Conservation (phyloP, 2,797 vertebrate species). For the Semaprochilodus insignis region DNA sequence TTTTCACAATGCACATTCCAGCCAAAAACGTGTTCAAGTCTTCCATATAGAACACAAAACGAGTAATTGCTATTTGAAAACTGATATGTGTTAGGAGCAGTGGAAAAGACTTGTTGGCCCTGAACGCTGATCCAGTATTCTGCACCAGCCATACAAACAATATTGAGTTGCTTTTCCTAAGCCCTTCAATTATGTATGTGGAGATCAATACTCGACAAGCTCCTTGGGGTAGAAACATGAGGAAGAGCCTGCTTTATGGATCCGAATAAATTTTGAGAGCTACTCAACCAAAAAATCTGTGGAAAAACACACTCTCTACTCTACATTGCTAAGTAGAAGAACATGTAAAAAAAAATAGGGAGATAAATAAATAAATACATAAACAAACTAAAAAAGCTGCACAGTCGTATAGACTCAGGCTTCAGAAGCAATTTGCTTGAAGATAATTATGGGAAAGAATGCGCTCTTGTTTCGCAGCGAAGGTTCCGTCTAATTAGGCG, state of each 20-base stretch:
- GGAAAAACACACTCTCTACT: conserved; percentile 47
- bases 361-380: conserved; percentile 8
- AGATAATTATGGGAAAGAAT: conserved; percentile 69
- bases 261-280: conserved; percentile 77
- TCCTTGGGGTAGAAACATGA: conserved; percentile 68
- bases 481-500: conserved; percentile 72
- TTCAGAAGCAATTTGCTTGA: conserved; percentile 52
- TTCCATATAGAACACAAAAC: conserved; percentile 21
- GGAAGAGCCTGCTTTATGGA: conserved; percentile 77
- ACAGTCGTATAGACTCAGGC: conserved; percentile 32
- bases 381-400: background rate
- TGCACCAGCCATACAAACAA: conserved; percentile 50
- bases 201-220: conserved; percentile 77
- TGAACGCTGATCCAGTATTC: conserved; percentile 50
- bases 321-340: conserved; percentile 30
- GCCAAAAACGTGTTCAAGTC: conserved; percentile 31
- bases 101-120: conserved; percentile 43
- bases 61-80: conserved; percentile 47
- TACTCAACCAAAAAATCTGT: conserved; percentile 72
- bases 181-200: conserved; percentile 81
- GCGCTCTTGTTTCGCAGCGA: conserved; percentile 48
- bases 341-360: conserved; percentile 43
- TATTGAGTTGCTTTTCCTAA: conserved; percentile 70
- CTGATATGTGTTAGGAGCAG: conserved; percentile 45
- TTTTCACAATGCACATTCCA: conserved; percentile 38